phyloP scores from a whole-genome alignment of 2,113 vertebrate species.

The Struthidea cinerea region DNA sequence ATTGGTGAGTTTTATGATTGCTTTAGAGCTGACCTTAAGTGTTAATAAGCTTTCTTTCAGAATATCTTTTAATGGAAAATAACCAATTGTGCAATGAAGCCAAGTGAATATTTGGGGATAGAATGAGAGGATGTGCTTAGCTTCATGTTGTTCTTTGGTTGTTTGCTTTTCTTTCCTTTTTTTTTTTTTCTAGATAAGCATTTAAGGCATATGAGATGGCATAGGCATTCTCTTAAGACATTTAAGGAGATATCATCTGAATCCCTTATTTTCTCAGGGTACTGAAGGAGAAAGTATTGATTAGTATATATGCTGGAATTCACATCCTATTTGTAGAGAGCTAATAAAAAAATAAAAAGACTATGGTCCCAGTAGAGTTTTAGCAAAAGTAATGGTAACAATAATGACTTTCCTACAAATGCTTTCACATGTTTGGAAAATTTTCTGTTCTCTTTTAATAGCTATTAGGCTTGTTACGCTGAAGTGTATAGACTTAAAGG shows the following conservation, averaged over 20 bases:
- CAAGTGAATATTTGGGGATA: not conserved
- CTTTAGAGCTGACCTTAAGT: not conserved
- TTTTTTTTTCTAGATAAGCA: not conserved
- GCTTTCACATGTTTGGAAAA: conserved; percentile 32
- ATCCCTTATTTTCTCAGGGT: conserved; percentile 62
- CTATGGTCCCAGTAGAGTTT: conserved; percentile 55
- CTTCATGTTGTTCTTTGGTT: not conserved
- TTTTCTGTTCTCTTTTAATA: conserved; percentile 62
- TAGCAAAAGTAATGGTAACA: conserved; percentile 55
- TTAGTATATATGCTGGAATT: conserved; percentile 54
- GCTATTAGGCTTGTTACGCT: conserved; percentile 21
- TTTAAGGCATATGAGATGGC: conserved; percentile 40
- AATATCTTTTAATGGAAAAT: not conserved
- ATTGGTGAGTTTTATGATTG: not conserved
- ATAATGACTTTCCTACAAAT: conserved; percentile 46
- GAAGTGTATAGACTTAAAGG: conserved; percentile 36
- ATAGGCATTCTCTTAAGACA: conserved; percentile 47
- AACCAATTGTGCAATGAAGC: not conserved
- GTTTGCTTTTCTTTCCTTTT: not conserved
- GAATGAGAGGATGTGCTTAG: not conserved
- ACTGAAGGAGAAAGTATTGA: conserved; percentile 71
- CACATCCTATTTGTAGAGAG: conserved; percentile 44
- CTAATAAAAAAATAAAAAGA: conserved; percentile 67
- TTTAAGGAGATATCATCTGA: conserved; percentile 54
- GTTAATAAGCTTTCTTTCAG: not conserved